Conservation (phyloP, 2,888 invertebrate genomes). For the Xanthia togata region DNA sequence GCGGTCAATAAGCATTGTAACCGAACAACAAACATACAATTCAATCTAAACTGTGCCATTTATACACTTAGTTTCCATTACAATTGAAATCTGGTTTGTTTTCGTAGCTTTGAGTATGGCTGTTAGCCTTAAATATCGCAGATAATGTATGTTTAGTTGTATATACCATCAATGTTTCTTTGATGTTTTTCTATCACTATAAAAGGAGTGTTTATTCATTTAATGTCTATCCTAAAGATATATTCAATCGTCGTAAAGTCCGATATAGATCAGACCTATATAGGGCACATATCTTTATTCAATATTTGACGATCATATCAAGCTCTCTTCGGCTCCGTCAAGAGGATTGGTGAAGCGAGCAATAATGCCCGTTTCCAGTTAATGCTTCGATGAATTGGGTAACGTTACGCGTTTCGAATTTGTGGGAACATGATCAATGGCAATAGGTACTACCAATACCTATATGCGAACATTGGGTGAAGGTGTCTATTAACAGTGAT, state of each 20-base stretch:
- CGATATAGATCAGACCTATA: conserved; percentile 9
- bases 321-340: conserved; percentile 70
- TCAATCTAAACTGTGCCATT: conserved; percentile 25
- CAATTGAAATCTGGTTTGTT: conserved; percentile 4
- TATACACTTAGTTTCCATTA: conserved; percentile 17
- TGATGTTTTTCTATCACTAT: conserved; percentile 9
- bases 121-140: background rate
- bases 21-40: conserved; percentile 25
- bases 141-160: background rate
- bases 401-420: conserved; percentile 73
- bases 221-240: conserved; percentile 30
- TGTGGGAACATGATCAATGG: conserved; percentile 76
- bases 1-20: conserved; percentile 33
- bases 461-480: conserved; percentile 60
- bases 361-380: conserved; percentile 83
- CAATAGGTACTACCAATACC: conserved; percentile 71
- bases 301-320: conserved; percentile 82
- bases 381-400: conserved; percentile 81
- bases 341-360: conserved; percentile 78
- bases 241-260: conserved; percentile 15
- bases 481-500: conserved; percentile 51
- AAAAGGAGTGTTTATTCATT: conserved; percentile 14
- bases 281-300: conserved; percentile 70
- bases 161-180: background rate
- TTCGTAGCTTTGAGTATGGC: background rate